phyloP scores from a whole-genome alignment of 2,797 vertebrate genomes.

The Coregonus ussuriensis region DNA sequence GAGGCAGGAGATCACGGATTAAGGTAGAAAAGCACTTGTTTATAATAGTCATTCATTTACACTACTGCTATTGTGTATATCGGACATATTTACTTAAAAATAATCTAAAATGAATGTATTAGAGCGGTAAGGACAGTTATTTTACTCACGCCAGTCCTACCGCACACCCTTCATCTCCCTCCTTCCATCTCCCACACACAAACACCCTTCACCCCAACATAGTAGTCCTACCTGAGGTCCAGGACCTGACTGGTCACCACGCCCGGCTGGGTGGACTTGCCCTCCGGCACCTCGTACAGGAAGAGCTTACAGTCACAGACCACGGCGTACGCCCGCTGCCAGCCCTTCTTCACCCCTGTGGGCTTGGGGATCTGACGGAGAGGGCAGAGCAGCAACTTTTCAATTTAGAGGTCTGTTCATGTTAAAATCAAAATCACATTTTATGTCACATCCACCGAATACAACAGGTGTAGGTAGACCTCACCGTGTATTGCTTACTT shows the following conservation, averaged over 20 bases:
- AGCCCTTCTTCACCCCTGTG: constrained; percentile 95
- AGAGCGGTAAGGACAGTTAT: no score
- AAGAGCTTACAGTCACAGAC: constrained; percentile 97
- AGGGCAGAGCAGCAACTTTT: neutral
- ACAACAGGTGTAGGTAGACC: no score
- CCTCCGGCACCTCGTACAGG: constrained; percentile 93
- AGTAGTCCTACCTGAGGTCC: constrained; percentile 86
- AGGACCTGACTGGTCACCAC: constrained; percentile 90
- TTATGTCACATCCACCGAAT: no score
- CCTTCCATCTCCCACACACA: neutral
- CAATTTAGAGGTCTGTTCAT: neutral
- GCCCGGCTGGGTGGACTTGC: constrained; percentile 91
- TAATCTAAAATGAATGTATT: no score
- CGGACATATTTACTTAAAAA: no score
- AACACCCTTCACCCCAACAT: neutral
- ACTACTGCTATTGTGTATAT: no score
- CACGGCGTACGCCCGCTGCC: constrained; percentile 93
- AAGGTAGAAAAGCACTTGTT: no score
- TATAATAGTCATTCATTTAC: no score
- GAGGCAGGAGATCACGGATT: no score
- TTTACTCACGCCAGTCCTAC: no score
- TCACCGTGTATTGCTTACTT: no score
- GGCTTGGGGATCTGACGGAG: constrained; percentile 89
- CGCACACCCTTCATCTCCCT: neutral
- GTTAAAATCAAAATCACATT: no score